Conservation (phyloP, 2,113 vertebrate species). For the Plectropomus leopardus region DNA sequence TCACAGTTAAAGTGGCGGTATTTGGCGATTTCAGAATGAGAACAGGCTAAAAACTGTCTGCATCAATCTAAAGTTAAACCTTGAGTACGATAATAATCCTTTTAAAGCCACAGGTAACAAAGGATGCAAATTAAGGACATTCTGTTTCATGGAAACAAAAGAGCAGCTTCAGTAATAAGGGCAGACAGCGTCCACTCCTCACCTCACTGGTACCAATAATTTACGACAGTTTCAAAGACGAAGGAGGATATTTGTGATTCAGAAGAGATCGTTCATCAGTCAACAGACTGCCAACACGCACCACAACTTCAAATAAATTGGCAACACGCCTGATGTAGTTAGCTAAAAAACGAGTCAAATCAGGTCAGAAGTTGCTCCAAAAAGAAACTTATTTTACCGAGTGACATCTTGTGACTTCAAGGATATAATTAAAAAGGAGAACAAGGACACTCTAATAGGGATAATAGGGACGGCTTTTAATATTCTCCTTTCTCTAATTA, state of each 20-base stretch:
- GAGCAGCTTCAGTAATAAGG: conserved; percentile 25
- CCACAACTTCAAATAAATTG: conserved; percentile 42
- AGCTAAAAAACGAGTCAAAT: conserved; percentile 42
- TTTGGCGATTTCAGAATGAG: no score
- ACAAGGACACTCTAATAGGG: conserved; percentile 45
- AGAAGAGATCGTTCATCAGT: conserved; percentile 40
- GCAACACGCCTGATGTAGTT: conserved; percentile 16
- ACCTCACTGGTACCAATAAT: conserved; percentile 17
- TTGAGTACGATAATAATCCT: not conserved
- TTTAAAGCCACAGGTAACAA: not conserved
- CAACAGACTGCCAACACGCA: conserved; percentile 21
- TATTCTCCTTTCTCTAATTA: conserved; percentile 51
- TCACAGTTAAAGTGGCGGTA: no score
- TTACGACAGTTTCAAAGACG: conserved; percentile 34
- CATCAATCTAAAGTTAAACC: conserved; percentile 2
- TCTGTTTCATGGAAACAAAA: conserved; percentile 8
- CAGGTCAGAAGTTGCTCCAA: not conserved
- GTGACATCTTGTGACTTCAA: conserved; percentile 12
- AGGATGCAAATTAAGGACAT: conserved; percentile 43
- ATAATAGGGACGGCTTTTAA: conserved; percentile 36
- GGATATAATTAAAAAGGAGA: conserved; percentile 31
- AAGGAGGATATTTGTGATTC: conserved; percentile 58
- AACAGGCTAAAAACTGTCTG: no score
- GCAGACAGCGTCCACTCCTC: conserved; percentile 20
- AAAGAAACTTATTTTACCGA: not conserved